phyloP scores from a whole-genome alignment of 2,888 invertebrate genomes.

The Julus scanicus region DNA sequence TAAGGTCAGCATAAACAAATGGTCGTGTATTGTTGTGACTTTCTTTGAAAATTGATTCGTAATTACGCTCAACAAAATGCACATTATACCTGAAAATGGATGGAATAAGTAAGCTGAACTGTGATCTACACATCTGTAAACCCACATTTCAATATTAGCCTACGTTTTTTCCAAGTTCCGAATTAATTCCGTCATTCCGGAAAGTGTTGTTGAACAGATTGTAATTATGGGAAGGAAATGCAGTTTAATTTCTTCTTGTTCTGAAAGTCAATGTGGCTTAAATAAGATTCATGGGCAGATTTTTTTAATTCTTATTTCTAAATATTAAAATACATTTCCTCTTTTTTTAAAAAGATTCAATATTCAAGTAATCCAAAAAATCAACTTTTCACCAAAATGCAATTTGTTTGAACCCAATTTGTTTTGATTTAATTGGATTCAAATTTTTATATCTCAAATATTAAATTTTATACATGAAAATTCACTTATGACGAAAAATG shows the following conservation, averaged over 20 bases:
- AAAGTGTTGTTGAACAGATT: background rate
- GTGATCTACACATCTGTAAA: background rate
- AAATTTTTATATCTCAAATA: background rate
- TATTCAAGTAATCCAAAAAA: too few relatives aligned
- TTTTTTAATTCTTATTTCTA: background rate
- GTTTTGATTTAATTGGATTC: background rate
- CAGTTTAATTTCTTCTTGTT: background rate
- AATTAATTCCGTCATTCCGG: background rate
- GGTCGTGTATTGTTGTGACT: background rate
- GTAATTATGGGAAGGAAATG: background rate
- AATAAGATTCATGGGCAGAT: background rate
- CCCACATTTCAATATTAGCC: background rate
- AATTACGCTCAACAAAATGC: constrained; percentile 31
- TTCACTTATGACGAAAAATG: background rate
- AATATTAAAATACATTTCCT: too few relatives aligned
- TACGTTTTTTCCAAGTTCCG: constrained; percentile 7
- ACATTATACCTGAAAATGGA: constrained; percentile 44
- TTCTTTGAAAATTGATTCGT: constrained; percentile 9
- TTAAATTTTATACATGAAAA: background rate
- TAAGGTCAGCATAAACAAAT: constrained; percentile 43
- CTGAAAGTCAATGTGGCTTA: background rate
- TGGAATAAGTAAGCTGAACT: background rate
- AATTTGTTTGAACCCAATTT: too few relatives aligned
- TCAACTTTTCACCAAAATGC: too few relatives aligned
- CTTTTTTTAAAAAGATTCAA: too few relatives aligned